Evolutionary conservation across 2,888 invertebrate genomes (phyloP), one percentile per base, ranked within the genome.

Genomic region (Agrochola macilenta): DNA sequence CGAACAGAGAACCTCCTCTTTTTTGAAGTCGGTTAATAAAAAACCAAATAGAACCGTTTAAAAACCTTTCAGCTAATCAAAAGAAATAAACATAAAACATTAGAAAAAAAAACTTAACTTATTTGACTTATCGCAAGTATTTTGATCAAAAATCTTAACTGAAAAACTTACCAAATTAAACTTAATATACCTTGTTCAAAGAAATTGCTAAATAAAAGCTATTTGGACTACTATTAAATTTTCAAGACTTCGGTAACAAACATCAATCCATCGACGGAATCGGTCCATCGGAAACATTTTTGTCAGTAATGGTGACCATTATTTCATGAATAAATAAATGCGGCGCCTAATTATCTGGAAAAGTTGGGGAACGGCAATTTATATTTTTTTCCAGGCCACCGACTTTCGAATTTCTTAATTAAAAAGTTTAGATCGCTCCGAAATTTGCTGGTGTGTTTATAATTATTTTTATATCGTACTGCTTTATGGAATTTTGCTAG

Each of bases 221-320:
- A 87, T 90, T 90, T 75, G 69, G 70, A 66, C 71, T 80, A 68
- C 82, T 76, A 87, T 89, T 87, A 88, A 87, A 88, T 87, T 89
- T 91, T 89, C 74, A 83, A 85, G 84, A 90, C 75, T 89, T 87
- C 78, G 76, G 60, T 76, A 88, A 88, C 79, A 82, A 89, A 82
- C 89, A 89, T 89, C 84, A 89, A 85, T 89, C 83, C 81, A 81
- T 88, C 65, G 75, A 77, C 81, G 74, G 79, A 87, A 89, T 88
- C 78, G 68, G 76, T 78, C 83, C 61, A 80, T 79, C 43, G 69
- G 69, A 84, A 83, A 85, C 80, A 76, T 81, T 85, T 86, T 79
- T 66, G 74, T 69, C 76, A 54, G 68, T 88, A 88, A 90, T 89
- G 71, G 80, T 30, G 39, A 26, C 75, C 82, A 88, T 90, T 89